Evolutionary conservation across 2,888 invertebrate species (phyloP).

Genomic region (Acrobasis consociella): DNA sequence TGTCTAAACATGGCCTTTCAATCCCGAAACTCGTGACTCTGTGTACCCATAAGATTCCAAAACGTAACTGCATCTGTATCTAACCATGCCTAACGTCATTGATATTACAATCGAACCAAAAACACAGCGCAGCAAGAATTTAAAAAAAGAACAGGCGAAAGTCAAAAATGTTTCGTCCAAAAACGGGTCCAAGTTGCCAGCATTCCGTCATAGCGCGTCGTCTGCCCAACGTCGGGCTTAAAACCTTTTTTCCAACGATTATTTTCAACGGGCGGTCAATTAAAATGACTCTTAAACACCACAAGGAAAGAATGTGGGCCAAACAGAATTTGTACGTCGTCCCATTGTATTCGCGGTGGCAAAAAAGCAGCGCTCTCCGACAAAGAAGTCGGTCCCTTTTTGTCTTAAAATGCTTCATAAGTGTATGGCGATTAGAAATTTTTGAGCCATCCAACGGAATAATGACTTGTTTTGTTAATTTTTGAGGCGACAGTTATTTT

Average conservation of each 20-base stretch:
- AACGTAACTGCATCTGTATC: background rate
- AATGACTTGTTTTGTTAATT: constrained; percentile 62
- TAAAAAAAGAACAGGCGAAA: constrained; percentile 36
- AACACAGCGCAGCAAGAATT: constrained; percentile 26
- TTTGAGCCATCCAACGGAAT: constrained; percentile 53
- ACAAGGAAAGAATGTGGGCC: constrained; percentile 60
- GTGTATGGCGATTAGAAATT: constrained; percentile 70
- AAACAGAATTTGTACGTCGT: constrained; percentile 68
- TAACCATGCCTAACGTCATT: constrained; percentile 7
- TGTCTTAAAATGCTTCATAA: constrained; percentile 65
- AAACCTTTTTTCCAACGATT: constrained; percentile 55
- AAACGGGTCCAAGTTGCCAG: constrained; percentile 51
- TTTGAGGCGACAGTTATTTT: constrained; percentile 42
- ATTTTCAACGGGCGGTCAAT: constrained; percentile 68
- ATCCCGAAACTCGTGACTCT: too few species aligned
- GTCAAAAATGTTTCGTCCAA: constrained; percentile 43
- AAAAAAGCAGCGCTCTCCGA: constrained; percentile 65
- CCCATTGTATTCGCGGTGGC: constrained; percentile 63
- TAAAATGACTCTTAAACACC: constrained; percentile 79
- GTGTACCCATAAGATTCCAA: too few species aligned
- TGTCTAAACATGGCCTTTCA: too few species aligned
- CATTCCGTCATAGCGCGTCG: constrained; percentile 74
- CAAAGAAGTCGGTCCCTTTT: constrained; percentile 71
- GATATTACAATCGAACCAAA: constrained; percentile 14
- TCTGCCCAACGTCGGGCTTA: constrained; percentile 41